phyloP scores from a whole-genome alignment of 2,797 vertebrate genomes.

The Buceros bicornis region DNA sequence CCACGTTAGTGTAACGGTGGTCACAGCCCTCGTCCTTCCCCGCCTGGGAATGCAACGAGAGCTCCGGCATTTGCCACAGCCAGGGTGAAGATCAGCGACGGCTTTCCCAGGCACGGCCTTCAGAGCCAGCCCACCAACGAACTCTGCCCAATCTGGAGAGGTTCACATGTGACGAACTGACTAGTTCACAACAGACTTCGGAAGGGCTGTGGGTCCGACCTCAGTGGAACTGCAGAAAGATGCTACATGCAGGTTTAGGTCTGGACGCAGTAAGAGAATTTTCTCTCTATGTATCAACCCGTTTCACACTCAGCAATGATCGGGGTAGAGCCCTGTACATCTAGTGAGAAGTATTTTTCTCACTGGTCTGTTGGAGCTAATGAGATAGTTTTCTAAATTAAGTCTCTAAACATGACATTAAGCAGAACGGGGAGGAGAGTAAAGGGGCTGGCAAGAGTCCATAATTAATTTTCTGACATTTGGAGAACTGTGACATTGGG shows the following conservation, averaged over 20 bases:
- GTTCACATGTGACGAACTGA: not conserved
- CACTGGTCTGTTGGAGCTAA: conserved; percentile 18
- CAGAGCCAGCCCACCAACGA: not conserved
- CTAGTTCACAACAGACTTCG: fast-evolving
- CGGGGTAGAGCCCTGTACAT: not conserved
- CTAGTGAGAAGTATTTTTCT: not conserved
- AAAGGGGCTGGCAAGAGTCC: conserved; percentile 39
- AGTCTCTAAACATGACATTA: conserved; percentile 58
- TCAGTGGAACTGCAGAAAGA: not conserved
- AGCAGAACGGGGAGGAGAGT: not conserved
- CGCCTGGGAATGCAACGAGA: not conserved
- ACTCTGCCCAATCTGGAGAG: fast-evolving
- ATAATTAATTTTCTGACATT: conserved; percentile 70
- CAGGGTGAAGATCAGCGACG: not conserved
- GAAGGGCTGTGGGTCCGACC: not conserved
- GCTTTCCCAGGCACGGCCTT: not conserved
- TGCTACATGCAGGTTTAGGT: fast-evolving
- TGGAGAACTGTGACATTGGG: conserved; percentile 58
- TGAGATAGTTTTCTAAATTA: conserved; percentile 45
- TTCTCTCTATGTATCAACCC: not conserved
- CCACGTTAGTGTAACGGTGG: fast-evolving
- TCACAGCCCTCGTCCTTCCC: not conserved
- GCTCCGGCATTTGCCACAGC: not conserved
- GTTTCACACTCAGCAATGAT: not conserved
- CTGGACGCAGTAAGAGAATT: not conserved